Evolutionary conservation across 2,888 invertebrate genomes (phyloP), one percentile per base, ranked within the genome.

Genomic region (Ennomos quercinarius): DNA sequence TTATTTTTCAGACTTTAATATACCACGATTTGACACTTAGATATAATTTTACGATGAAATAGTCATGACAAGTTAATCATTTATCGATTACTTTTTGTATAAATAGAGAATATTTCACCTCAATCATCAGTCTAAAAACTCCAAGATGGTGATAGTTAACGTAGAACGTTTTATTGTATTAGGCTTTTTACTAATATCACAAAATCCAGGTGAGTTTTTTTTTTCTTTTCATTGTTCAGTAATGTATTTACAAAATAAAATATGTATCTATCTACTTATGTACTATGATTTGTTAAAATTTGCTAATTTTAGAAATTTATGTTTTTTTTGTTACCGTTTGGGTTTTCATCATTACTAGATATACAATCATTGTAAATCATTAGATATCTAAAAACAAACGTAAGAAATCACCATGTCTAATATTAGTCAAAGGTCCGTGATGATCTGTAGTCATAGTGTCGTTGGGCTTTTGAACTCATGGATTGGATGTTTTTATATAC

Each of bases 111-210:
- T 6, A n/a, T 43, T 51, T 8, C 40, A 35, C n/a, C 17, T 11
- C 5, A 5, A 46, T 61, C 44, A 8, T 55, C 57, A 76, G 70
- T 76, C 52, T 46, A 41, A 38, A 47, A 57, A 52, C 46, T 68
- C 57, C 54, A 74, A 67, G 47, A 78, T 74, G 73, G 50, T 47
- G 37, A 27, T 44, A n/a, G n/a, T n/a, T n/a, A n/a, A n/a, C n/a
- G n/a, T n/a, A 37, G 64, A 54, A 17, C 47, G 44, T 17, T 67
- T 68, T 48, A 34, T 56, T 40, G 41, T 67, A 11, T 35, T 77
- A 13, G 58, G 61, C 9, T 1, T 75, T 37, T 53, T 75, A 10
- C 17, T 71, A 10, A 43, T 70, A 37, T 52, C 74, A 59, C 27
- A 35, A 46, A 12, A 9, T 9, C n/a, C 27, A 36, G 38, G 54